Conservation (phyloP, 2,888 invertebrate genomes). For the Synergus laeviventris region DNA sequence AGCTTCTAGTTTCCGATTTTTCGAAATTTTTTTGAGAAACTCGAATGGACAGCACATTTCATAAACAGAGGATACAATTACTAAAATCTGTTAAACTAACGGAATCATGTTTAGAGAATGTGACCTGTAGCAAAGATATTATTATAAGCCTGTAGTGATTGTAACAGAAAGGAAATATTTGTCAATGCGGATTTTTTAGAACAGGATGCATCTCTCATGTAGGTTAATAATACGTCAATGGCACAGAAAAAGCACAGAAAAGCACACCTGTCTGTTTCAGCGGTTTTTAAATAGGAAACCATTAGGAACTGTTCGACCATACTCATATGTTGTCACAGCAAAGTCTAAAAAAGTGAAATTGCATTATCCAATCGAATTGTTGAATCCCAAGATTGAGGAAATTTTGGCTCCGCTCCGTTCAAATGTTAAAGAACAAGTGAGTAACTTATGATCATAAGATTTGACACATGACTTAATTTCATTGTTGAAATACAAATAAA, state of each 20-base stretch:
- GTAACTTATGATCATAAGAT: conserved; percentile 57
- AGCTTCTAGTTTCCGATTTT: no score
- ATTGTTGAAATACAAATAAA: neutral
- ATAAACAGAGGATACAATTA: neutral
- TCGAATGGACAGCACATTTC: neutral
- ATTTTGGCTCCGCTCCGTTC: conserved; percentile 91
- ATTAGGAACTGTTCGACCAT: neutral
- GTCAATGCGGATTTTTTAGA: conserved; percentile 66
- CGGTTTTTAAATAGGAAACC: neutral
- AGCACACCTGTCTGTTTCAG: neutral
- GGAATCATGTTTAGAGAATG: neutral
- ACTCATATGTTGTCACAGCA: no score
- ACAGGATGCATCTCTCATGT: conserved; percentile 51
- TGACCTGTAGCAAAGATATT: no score
- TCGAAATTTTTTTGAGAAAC: neutral
- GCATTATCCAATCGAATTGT: conserved; percentile 81
- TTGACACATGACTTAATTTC: neutral
- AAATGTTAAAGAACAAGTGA: conserved; percentile 92
- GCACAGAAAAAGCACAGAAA: conserved; percentile 5
- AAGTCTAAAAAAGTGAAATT: conserved; percentile 81
- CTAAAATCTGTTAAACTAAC: neutral
- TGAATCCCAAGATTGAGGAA: conserved; percentile 87
- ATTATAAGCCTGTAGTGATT: neutral
- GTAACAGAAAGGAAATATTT: conserved; percentile 11
- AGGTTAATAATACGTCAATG: conserved; percentile 48